These are phyloP conservation scores for Symphodus melops DNA, from an alignment of 2,113 vertebrate genomes.

Conservation along the genomic window DNA sequence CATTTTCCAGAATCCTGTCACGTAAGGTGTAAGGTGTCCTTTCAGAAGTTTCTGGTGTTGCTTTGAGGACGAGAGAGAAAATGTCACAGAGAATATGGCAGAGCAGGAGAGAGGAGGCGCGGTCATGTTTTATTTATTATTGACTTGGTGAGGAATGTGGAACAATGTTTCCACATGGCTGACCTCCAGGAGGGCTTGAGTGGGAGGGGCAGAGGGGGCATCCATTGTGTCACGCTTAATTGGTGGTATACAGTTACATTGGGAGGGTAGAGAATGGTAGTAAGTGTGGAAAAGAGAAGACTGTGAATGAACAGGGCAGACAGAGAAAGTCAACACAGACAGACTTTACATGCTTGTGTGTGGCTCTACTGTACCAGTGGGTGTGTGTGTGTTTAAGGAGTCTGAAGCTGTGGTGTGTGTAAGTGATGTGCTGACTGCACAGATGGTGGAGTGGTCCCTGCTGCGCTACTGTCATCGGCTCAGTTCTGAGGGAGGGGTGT, in stretches of 20 bases:
- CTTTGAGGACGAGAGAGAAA: slow-evolving; percentile 34
- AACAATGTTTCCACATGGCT: slow-evolving; percentile 85
- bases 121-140: slow-evolving; percentile 83
- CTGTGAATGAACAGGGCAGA: slow-evolving; percentile 38
- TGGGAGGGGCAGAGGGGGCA: slow-evolving; percentile 60
- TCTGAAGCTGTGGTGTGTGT: slow-evolving; percentile 51
- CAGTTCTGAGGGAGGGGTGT: slow-evolving; percentile 56
- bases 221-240: slow-evolving; percentile 76
- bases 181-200: slow-evolving; percentile 69
- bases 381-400: slow-evolving; percentile 23
- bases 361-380: slow-evolving; percentile 14
- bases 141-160: slow-evolving; percentile 81
- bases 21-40: background rate
- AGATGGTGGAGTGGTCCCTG: slow-evolving; percentile 82
- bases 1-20: background rate
- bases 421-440: slow-evolving; percentile 80
- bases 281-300: slow-evolving; percentile 47
- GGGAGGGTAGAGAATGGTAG: slow-evolving; percentile 39
- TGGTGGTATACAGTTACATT: slow-evolving; percentile 70
- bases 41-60: slow-evolving; percentile 37
- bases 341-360: slow-evolving; percentile 38
- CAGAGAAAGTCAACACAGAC: slow-evolving; percentile 25
- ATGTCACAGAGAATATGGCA: slow-evolving; percentile 26
- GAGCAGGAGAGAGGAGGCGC: slow-evolving; percentile 30
- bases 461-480: slow-evolving; percentile 80